Evolutionary conservation across 2,113 vertebrate species (phyloP).

Genomic region (Scytalopus superciliaris): DNA sequence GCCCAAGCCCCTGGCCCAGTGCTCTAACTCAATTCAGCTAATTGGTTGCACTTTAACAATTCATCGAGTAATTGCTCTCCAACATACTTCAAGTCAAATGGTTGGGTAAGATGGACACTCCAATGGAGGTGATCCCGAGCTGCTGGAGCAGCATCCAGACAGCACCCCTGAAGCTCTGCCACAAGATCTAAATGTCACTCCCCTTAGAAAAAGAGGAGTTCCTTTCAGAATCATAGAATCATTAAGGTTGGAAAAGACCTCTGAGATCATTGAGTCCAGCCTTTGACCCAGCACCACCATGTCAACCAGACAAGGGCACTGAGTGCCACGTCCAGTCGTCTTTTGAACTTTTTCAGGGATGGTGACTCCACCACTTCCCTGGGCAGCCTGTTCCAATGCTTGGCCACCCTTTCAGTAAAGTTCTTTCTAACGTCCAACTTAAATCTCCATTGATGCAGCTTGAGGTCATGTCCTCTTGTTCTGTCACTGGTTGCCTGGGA

Average conservation of each 20-base stretch:
- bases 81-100: background rate
- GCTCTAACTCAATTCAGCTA: background rate
- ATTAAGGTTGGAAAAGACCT: background rate
- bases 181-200: rapidly evolving
- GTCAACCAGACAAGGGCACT: background rate
- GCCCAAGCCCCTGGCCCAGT: rapidly evolving
- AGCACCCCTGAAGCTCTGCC: background rate
- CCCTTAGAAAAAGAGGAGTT: background rate
- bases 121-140: background rate
- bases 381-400: background rate
- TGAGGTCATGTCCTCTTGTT: background rate
- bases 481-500: background rate
- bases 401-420: background rate
- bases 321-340: background rate
- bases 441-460: background rate
- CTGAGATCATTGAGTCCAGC: background rate
- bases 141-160: background rate
- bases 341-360: background rate
- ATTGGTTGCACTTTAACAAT: background rate
- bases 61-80: background rate
- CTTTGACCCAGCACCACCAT: background rate
- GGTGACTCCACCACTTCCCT: background rate
- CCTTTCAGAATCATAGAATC: background rate
- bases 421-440: background rate
- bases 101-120: background rate